These are phyloP conservation scores for Aphelinus certus DNA, from an alignment of 1,140 invertebrate genomes.

Conservation along the genomic window DNA sequence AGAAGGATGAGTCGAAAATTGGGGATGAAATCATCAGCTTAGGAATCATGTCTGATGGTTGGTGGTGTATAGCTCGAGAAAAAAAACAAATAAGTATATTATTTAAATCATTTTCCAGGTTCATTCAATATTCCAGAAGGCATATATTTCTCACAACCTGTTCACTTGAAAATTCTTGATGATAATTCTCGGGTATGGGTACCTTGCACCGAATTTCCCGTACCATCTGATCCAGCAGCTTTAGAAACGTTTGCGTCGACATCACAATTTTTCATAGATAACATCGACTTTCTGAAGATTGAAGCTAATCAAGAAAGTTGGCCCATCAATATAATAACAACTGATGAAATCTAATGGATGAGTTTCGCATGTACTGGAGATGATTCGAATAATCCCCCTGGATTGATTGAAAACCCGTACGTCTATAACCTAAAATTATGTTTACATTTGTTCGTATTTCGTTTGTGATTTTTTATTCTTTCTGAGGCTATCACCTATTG, in stretches of 20 bases:
- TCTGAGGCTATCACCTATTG: no score
- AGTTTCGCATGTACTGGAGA: no score
- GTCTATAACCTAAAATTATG: no score
- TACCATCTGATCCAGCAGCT: conserved; percentile 30
- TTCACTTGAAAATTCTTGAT: conserved; percentile 37
- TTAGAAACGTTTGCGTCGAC: neutral
- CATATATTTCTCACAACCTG: conserved; percentile 47
- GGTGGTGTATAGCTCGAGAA: neutral
- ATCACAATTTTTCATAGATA: no score
- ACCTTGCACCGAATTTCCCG: conserved; percentile 45
- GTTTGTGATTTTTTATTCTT: no score
- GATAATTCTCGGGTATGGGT: conserved; percentile 43
- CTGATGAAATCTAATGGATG: conserved; percentile 8
- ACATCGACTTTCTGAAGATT: no score
- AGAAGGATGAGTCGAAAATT: conserved; percentile 16
- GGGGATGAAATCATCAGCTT: conserved; percentile 48
- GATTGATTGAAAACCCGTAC: no score
- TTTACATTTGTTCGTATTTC: no score
- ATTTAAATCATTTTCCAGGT: conserved; percentile 32
- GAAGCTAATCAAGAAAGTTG: no score
- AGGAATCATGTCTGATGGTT: conserved; percentile 47
- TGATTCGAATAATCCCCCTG: no score
- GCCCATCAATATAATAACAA: neutral
- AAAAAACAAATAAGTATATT: neutral
- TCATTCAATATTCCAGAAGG: conserved; percentile 45